Percentiles rank a stretch among this genome's conserved stretches.
phyloP scores from a whole-genome alignment of 2,797 vertebrate genomes.

The Ctenopoma multispine region DNA sequence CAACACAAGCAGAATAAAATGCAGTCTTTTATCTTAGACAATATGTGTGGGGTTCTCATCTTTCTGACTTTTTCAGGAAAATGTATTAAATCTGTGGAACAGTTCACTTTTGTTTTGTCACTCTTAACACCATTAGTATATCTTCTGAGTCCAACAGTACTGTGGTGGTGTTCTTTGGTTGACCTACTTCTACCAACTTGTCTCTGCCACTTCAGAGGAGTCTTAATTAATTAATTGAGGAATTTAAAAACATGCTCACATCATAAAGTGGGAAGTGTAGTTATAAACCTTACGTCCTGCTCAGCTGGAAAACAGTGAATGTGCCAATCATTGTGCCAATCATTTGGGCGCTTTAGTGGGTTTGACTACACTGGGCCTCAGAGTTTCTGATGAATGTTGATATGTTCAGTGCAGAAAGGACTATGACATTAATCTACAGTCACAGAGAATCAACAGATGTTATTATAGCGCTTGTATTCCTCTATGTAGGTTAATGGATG shows the following conservation, averaged over 20 bases:
- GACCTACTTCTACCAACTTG: constrained; percentile 36
- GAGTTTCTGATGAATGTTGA: constrained; percentile 41
- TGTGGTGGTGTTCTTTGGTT: constrained; percentile 12
- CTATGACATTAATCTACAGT: constrained; percentile 29
- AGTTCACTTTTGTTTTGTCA: too few relatives aligned
- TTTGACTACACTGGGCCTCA: constrained; percentile 56
- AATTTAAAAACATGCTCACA: constrained; percentile 51
- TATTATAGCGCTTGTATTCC: constrained; percentile 27
- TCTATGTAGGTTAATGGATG: constrained; percentile 13
- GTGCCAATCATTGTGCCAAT: too few relatives aligned
- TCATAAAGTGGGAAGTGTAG: constrained; percentile 42
- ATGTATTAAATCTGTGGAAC: too few relatives aligned
- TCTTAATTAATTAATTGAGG: constrained; percentile 62
- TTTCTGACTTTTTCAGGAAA: too few relatives aligned
- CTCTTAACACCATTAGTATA: neutral
- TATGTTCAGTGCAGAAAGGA: constrained; percentile 18
- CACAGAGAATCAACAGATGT: constrained; percentile 44
- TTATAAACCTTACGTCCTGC: constrained; percentile 38
- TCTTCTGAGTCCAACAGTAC: neutral
- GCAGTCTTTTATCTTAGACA: too few relatives aligned
- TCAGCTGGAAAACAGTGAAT: constrained; percentile 32
- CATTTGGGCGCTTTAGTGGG: constrained; percentile 42
- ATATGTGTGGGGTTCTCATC: too few relatives aligned
- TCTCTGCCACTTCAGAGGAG: constrained; percentile 30
- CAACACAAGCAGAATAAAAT: too few relatives aligned